A percentile compares a stretch with the other conserved stretches of the same genome.
phyloP scores from a whole-genome alignment of 2,113 vertebrate genomes.

The Mustela nigripes region DNA sequence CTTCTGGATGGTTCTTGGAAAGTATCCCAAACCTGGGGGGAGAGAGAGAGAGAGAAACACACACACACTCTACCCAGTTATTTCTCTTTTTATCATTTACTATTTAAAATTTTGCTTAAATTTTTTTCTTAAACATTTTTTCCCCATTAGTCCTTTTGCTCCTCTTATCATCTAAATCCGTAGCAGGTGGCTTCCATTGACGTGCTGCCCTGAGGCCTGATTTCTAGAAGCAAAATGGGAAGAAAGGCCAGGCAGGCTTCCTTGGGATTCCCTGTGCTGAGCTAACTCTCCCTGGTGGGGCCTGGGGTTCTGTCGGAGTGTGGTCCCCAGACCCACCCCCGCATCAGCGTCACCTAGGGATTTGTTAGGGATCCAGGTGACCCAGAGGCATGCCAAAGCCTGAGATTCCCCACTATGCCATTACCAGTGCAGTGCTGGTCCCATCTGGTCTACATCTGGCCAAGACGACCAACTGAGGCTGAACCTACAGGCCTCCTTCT shows the following conservation, averaged over 20 bases:
- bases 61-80: neutral
- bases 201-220: neutral
- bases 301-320: fast-evolving
- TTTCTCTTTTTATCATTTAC: constrained; percentile 10
- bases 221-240: neutral
- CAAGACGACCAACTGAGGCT: neutral
- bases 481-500: neutral
- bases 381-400: neutral
- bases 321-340: too few relatives aligned
- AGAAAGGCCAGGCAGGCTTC: neutral
- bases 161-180: neutral
- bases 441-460: neutral
- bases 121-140: neutral
- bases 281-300: neutral
- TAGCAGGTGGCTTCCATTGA: neutral
- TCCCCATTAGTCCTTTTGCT: neutral
- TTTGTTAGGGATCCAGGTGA: neutral
- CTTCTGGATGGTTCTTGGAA: neutral
- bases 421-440: neutral
- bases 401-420: neutral
- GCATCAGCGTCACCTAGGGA: neutral
- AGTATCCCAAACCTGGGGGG: neutral
- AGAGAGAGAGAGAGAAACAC: neutral
- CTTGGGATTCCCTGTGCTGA: neutral
- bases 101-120: neutral